Percentiles rank a stretch among this genome's conserved stretches.
Conservation (phyloP, 2,888 invertebrate species). For the Lasioglossum malachurum region DNA sequence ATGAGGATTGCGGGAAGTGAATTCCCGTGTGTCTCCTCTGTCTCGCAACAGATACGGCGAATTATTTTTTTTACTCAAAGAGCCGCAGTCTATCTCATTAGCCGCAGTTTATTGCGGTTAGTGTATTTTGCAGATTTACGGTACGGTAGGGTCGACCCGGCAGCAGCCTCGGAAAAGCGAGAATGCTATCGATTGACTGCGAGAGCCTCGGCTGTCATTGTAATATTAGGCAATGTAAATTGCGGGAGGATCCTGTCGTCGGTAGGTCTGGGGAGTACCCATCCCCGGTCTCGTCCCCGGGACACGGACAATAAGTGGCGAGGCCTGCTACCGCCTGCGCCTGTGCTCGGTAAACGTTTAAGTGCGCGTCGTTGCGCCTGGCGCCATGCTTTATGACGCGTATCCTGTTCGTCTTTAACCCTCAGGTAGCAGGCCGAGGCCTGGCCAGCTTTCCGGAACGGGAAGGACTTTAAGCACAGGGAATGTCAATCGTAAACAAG, state of each 20-base stretch:
- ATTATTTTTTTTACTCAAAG: not conserved
- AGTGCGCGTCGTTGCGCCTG: constrained; percentile 66
- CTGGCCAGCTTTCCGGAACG: constrained; percentile 22
- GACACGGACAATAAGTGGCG: constrained; percentile 25
- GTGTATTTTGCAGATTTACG: constrained; percentile 31
- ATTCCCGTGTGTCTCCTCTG: not conserved
- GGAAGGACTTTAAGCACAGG: constrained; percentile 17
- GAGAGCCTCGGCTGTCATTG: not conserved
- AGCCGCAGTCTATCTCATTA: constrained; percentile 3
- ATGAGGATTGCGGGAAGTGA: no score
- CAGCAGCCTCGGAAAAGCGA: not conserved
- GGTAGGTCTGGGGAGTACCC: not conserved
- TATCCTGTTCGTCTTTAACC: constrained; percentile 53
- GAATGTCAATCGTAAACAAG: constrained; percentile 61
- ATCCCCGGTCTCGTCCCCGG: not conserved
- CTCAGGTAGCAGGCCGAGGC: constrained; percentile 58
- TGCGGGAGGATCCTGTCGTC: not conserved
- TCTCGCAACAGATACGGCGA: not conserved
- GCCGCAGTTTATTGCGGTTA: constrained; percentile 9
- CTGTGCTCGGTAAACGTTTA: constrained; percentile 53
- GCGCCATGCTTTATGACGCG: constrained; percentile 73
- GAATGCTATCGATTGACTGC: constrained; percentile 12
- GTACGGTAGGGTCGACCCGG: not conserved
- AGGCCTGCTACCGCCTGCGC: constrained; percentile 34
- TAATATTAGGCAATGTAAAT: constrained; percentile 16